These are phyloP conservation scores for Euplagia quadripunctaria DNA, from an alignment of 2,888 invertebrate genomes.

Conservation along the genomic window DNA sequence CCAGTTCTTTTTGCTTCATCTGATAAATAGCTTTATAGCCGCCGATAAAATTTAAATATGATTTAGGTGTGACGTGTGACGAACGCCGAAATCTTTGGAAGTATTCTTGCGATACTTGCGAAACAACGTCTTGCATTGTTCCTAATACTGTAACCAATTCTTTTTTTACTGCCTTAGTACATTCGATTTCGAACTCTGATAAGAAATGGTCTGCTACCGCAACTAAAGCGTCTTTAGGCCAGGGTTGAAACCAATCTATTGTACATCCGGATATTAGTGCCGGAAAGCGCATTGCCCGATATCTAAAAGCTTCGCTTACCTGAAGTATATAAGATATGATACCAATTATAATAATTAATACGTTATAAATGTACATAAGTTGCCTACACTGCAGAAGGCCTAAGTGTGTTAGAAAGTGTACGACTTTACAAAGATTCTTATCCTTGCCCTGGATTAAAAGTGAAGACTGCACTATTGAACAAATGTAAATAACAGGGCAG, in stretches of 20 bases:
- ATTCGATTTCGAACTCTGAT: conserved; percentile 95
- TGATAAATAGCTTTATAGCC: conserved; percentile 98
- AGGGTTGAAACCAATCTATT: conserved; percentile 99
- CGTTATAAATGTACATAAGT: background rate
- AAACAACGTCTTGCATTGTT: conserved; percentile 97
- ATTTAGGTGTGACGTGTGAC: conserved; percentile 98
- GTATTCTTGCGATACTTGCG: conserved; percentile 94
- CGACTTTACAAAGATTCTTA: background rate
- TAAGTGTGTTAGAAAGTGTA: background rate
- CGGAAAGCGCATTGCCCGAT: conserved; percentile 96
- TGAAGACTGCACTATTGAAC: too few relatives aligned
- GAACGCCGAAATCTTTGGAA: conserved; percentile 97
- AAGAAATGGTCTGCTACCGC: conserved; percentile 97
- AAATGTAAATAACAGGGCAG: too few relatives aligned
- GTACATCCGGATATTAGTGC: conserved; percentile 99
- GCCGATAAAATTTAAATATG: conserved; percentile 97
- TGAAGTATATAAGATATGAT: conserved; percentile 63
- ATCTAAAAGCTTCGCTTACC: conserved; percentile 98
- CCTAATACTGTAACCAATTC: conserved; percentile 96
- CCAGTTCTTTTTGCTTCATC: conserved; percentile 95
- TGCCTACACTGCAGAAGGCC: background rate
- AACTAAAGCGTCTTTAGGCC: conserved; percentile 98
- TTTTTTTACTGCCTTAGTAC: conserved; percentile 93
- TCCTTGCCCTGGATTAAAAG: too few relatives aligned
- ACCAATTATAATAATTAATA: background rate